Conservation (phyloP, 2,113 vertebrate species). For the Anas platyrhynchos region DNA sequence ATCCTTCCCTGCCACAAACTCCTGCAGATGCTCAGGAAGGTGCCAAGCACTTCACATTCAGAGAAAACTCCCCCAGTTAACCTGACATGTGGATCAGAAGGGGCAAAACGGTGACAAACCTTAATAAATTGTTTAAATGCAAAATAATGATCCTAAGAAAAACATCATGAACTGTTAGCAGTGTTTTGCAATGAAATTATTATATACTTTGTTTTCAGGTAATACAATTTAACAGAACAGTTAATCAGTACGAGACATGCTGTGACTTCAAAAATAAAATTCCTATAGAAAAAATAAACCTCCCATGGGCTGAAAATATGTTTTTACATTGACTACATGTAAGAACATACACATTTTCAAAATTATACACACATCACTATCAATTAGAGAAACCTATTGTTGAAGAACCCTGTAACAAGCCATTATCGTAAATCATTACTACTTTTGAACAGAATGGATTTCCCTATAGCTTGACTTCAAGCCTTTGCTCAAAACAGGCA, state of each 20-base stretch:
- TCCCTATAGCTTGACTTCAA: neutral
- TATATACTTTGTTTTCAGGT: neutral
- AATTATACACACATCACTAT: neutral
- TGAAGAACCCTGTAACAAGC: neutral
- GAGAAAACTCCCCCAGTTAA: neutral
- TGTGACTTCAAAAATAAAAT: neutral
- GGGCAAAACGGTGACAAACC: neutral
- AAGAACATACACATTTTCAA: neutral
- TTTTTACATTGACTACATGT: neutral
- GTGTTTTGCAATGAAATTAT: neutral
- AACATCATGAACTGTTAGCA: neutral
- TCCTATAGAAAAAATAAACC: neutral
- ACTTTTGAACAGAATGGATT: neutral
- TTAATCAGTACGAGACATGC: neutral
- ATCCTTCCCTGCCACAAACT: neutral
- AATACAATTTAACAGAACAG: neutral
- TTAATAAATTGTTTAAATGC: neutral
- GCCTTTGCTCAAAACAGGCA: neutral
- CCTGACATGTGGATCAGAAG: neutral
- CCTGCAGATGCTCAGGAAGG: neutral
- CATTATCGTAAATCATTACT: neutral
- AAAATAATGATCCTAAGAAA: neutral
- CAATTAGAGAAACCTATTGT: neutral
- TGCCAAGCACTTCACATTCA: neutral
- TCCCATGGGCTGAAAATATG: neutral